Evolutionary conservation across 2,113 vertebrate species (phyloP).

Genomic region (Tyto alba): DNA sequence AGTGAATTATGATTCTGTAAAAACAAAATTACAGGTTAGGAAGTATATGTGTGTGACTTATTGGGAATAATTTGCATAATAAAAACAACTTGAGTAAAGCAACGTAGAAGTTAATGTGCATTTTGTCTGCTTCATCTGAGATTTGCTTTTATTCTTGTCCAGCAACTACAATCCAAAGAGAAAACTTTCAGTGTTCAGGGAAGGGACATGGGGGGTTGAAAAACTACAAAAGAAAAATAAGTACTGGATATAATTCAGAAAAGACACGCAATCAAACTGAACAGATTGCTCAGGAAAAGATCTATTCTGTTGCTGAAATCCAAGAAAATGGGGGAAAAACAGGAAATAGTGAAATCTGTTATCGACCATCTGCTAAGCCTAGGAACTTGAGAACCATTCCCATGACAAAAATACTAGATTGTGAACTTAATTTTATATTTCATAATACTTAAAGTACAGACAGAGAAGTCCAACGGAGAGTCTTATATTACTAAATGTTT

Average conservation of each 20-base stretch:
- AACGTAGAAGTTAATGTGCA: background rate
- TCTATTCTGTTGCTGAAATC: conserved; percentile 67
- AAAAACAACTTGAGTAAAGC: background rate
- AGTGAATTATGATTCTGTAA: background rate
- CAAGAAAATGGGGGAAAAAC: conserved; percentile 67
- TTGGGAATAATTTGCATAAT: background rate
- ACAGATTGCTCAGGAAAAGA: conserved; percentile 66
- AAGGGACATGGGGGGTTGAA: background rate
- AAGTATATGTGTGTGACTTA: background rate
- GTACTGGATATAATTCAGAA: conserved; percentile 64
- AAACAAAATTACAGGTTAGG: background rate
- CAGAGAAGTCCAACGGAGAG: background rate
- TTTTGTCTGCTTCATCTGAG: background rate
- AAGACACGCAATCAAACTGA: conserved; percentile 54
- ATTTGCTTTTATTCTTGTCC: conserved; percentile 22
- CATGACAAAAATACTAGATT: conserved; percentile 52
- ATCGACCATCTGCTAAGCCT: conserved; percentile 56
- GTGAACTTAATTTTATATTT: conserved; percentile 52
- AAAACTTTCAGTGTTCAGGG: background rate
- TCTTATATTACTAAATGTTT: background rate
- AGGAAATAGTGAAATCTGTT: conserved; percentile 69
- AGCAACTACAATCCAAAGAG: background rate
- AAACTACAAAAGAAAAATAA: conserved; percentile 52
- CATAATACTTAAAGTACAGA: background rate
- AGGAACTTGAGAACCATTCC: conserved; percentile 54